A percentile compares a stretch with the other conserved stretches of the same genome.
Conservation (phyloP, 2,888 invertebrate genomes). For the Drosophila picticornis region DNA sequence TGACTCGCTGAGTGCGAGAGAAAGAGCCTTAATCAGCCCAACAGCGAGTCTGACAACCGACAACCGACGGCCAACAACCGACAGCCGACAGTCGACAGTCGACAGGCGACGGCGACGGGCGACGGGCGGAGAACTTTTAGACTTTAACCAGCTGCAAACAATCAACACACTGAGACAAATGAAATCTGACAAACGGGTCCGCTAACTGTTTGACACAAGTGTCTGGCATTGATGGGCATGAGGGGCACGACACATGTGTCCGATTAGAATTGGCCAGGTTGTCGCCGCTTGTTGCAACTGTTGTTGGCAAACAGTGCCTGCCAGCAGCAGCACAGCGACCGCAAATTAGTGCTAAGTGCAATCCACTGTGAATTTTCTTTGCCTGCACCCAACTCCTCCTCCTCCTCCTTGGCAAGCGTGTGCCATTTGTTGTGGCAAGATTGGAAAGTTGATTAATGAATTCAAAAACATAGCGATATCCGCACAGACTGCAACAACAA, state of each 20-base stretch:
- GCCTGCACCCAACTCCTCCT: not conserved
- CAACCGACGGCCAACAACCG: not conserved
- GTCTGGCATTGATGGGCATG: not conserved
- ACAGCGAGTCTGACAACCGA: constrained; percentile 23
- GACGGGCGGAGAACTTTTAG: constrained; percentile 9
- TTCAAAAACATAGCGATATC: constrained; percentile 43
- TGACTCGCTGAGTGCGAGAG: constrained; percentile 63
- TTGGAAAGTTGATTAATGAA: constrained; percentile 83
- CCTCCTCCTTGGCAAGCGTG: constrained; percentile 24
- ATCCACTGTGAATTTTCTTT: constrained; percentile 40
- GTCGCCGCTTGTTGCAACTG: constrained; percentile 48
- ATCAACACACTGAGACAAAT: constrained; percentile 67
- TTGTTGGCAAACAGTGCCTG: constrained; percentile 28
- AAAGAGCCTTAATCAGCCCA: constrained; percentile 47
- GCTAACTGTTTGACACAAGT: constrained; percentile 53
- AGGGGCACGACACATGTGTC: constrained; percentile 20
- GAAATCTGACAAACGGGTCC: constrained; percentile 69
- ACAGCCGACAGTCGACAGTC: not conserved
- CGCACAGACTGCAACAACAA: constrained; percentile 13
- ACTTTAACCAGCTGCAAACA: constrained; percentile 61
- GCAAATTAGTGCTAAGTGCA: constrained; percentile 78
- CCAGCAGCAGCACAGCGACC: constrained; percentile 45
- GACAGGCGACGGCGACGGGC: not conserved
- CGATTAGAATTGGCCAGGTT: constrained; percentile 55
- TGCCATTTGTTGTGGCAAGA: constrained; percentile 74